Percentiles rank a stretch among this genome's conserved stretches.
Evolutionary conservation across 2,888 invertebrate species (phyloP).

Genomic region (Torymus tubicola): DNA sequence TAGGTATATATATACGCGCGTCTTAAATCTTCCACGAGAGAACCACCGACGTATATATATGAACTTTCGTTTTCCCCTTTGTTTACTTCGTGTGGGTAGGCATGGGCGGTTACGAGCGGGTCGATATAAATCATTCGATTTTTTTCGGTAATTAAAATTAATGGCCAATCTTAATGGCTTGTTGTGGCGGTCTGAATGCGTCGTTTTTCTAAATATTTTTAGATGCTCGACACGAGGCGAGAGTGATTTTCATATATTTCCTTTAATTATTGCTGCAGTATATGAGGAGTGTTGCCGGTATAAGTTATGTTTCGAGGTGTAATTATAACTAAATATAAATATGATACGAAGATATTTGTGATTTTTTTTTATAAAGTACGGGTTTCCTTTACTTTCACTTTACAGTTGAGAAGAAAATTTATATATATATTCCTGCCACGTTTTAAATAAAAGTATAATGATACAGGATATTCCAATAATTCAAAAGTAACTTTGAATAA

Average conservation of each 20-base stretch:
- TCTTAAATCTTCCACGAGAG: slow-evolving; percentile 13
- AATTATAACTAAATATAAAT: too few species aligned
- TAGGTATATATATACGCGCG: neutral
- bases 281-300: too few species aligned
- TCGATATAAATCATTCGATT: slow-evolving; percentile 6
- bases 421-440: neutral
- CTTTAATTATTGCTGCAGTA: too few species aligned
- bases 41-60: neutral
- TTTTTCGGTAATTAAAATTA: slow-evolving; percentile 23
- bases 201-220: too few species aligned
- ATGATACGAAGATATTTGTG: too few species aligned
- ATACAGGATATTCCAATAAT: neutral
- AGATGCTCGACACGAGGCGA: too few species aligned
- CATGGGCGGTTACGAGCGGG: neutral
- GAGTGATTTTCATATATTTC: too few species aligned
- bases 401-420: neutral
- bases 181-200: too few species aligned
- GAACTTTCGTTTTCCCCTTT: slow-evolving; percentile 34
- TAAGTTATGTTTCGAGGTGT: too few species aligned
- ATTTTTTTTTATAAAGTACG: neutral
- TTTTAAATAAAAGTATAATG: neutral
- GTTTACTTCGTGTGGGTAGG: neutral
- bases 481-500: neutral
- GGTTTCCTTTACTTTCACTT: slow-evolving; percentile 4
- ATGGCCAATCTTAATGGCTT: neutral